Conservation (phyloP, 1,140 invertebrate genomes). For the Tyrophagus putrescentiae region DNA sequence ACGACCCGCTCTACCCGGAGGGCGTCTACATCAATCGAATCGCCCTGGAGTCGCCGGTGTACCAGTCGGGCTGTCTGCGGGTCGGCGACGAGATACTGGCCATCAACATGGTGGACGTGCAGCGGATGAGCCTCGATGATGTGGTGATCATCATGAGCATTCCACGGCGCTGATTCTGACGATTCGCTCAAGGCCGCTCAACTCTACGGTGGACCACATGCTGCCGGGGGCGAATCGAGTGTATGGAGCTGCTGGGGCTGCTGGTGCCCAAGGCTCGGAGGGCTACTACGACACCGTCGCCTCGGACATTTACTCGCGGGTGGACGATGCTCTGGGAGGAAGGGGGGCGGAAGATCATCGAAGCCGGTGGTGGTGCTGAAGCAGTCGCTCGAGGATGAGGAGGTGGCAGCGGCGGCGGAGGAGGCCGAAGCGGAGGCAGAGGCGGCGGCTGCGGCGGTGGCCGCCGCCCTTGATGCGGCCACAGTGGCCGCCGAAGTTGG, state of each 20-base stretch:
- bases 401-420: not conserved
- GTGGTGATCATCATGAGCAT: constrained; percentile 99
- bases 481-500: not conserved
- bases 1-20: constrained; percentile 76
- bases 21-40: constrained; percentile 97
- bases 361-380: not conserved
- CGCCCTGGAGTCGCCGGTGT: constrained; percentile 86
- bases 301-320: not conserved
- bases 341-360: not conserved
- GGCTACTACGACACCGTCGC: constrained; percentile 11
- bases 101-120: constrained; percentile 92
- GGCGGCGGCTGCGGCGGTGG: not conserved
- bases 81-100: constrained; percentile 98
- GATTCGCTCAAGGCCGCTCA: constrained; percentile 19
- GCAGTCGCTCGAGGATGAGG: not conserved
- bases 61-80: constrained; percentile 85
- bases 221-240: not conserved
- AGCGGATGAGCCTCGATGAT: constrained; percentile 92
- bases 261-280: not conserved
- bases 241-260: not conserved
- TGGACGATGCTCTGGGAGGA: not conserved
- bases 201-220: constrained; percentile 3
- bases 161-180: constrained; percentile 82
- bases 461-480: not conserved
- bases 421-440: not conserved